Percentiles rank a stretch among this genome's conserved stretches.
phyloP scores from a whole-genome alignment of 2,797 vertebrate species.

The Gadopsis bispinosus region DNA sequence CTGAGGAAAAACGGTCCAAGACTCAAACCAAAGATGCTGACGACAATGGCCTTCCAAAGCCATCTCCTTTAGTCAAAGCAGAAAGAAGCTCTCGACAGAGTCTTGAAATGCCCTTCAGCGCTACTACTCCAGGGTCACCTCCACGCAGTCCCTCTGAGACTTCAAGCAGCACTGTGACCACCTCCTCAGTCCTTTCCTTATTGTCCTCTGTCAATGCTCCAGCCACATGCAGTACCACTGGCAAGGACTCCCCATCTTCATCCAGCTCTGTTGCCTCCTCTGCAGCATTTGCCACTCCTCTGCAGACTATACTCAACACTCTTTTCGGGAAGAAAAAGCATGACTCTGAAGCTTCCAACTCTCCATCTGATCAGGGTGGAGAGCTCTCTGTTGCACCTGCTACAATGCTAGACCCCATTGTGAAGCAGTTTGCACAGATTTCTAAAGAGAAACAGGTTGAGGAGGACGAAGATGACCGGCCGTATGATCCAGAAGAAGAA shows the following conservation, averaged over 20 bases:
- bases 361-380: constrained; percentile 83
- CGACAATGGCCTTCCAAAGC: constrained; percentile 81
- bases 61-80: constrained; percentile 58
- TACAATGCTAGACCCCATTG: constrained; percentile 92
- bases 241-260: constrained; percentile 75
- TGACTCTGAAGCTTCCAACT: constrained; percentile 87
- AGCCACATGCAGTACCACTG: constrained; percentile 63
- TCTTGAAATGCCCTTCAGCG: constrained; percentile 83
- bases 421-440: constrained; percentile 92
- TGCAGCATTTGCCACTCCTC: constrained; percentile 82
- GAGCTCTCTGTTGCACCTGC: constrained; percentile 76
- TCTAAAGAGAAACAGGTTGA: constrained; percentile 85
- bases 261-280: constrained; percentile 59
- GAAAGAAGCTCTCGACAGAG: constrained; percentile 81
- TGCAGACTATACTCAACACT: constrained; percentile 95
- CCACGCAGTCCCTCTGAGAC: constrained; percentile 84
- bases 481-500: constrained; percentile 97
- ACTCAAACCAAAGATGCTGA: constrained; percentile 84
- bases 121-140: constrained; percentile 92
- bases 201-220: constrained; percentile 86
- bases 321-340: constrained; percentile 94
- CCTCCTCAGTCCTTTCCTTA: constrained; percentile 85
- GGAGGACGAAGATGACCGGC: constrained; percentile 95
- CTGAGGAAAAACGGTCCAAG: constrained; percentile 91
- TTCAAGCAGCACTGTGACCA: constrained; percentile 74